Evolutionary conservation across 2,888 invertebrate species (phyloP).

Genomic region (Parochlus steinenii): DNA sequence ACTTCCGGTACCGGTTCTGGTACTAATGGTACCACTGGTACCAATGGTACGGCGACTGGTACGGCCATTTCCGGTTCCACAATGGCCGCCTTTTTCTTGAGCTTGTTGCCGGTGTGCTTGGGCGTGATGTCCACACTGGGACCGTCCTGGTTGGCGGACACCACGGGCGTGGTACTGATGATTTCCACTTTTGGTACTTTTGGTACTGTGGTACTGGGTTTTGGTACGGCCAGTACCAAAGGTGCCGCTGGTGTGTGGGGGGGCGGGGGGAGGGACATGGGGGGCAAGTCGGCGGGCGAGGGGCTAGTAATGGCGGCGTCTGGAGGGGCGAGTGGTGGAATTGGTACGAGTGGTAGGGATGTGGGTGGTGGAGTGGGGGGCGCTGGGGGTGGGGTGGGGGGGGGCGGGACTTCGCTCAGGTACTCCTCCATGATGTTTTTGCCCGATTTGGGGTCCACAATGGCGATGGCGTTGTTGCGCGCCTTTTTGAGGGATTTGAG

Average conservation of each 20-base stretch:
- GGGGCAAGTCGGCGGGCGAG: too few species aligned
- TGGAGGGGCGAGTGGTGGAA: background rate
- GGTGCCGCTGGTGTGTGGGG: constrained; percentile 17
- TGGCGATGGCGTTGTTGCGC: constrained; percentile 28
- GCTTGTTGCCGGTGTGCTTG: constrained; percentile 15
- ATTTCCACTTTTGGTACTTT: too few species aligned
- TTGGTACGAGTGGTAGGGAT: background rate
- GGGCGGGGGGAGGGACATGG: constrained; percentile 19
- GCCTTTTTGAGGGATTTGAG: constrained; percentile 21
- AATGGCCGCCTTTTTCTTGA: constrained; percentile 3
- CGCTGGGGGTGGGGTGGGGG: background rate
- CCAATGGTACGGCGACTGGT: constrained; percentile 19
- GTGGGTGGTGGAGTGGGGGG: background rate
- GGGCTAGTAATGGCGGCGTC: background rate
- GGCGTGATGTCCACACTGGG: constrained; percentile 32
- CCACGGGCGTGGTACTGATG: constrained; percentile 54
- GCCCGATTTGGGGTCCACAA: constrained; percentile 34
- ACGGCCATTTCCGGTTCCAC: background rate
- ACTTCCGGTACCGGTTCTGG: background rate
- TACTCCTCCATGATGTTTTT: constrained; percentile 25
- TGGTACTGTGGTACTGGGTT: too few species aligned
- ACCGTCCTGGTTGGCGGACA: constrained; percentile 52
- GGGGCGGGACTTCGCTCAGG: background rate
- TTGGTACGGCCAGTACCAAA: too few species aligned
- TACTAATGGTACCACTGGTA: constrained; percentile 11